A percentile compares a stretch with the other conserved stretches of the same genome.
phyloP scores from a whole-genome alignment of 1,140 invertebrate species.

The Nilaparvata lugens region DNA sequence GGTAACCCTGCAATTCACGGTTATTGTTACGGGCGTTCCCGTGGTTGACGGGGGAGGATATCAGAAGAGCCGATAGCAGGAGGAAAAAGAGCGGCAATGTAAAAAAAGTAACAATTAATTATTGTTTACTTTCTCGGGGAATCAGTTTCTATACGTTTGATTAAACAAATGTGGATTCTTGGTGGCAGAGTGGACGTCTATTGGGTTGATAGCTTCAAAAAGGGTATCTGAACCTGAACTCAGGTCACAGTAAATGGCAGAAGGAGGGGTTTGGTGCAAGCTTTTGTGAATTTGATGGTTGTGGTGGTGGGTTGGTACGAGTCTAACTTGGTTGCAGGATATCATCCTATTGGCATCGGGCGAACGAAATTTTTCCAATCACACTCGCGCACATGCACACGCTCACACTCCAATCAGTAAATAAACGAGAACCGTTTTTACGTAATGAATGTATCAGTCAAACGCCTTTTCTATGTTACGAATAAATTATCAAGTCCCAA shows the following conservation, averaged over 20 bases:
- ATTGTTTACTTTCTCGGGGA: neutral
- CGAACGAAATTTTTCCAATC: neutral
- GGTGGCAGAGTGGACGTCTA: no score
- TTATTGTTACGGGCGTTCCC: no score
- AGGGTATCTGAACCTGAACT: no score
- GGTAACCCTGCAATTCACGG: no score
- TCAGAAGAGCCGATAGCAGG: neutral
- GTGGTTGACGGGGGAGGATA: neutral
- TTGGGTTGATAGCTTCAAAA: no score
- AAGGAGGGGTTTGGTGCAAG: no score
- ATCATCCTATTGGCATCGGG: neutral
- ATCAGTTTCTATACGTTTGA: neutral
- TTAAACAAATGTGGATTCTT: neutral
- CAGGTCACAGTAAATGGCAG: no score
- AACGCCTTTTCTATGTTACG: slow-evolving; percentile 1
- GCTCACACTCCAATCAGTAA: neutral
- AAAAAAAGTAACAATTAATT: neutral
- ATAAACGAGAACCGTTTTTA: neutral
- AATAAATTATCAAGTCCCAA: neutral
- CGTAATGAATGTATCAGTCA: slow-evolving; percentile 4
- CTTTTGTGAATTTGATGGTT: no score
- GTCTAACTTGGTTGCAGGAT: no score
- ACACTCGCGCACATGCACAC: no score
- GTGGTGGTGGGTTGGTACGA: no score
- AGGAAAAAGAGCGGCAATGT: neutral